Evolutionary conservation across 2,113 vertebrate species (phyloP).

Genomic region (Progne subis): DNA sequence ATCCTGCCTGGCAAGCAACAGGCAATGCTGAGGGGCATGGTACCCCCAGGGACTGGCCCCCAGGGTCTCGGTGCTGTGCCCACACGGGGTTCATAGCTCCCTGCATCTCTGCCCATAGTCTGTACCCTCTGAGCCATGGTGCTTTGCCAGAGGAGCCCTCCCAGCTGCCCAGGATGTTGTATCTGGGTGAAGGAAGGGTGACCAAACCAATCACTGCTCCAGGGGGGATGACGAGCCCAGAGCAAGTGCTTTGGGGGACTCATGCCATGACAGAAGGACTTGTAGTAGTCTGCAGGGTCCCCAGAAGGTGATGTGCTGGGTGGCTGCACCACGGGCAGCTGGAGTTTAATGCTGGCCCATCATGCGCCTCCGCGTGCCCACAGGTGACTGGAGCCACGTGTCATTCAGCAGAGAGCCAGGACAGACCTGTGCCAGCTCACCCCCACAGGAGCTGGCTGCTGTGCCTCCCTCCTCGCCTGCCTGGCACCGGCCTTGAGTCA

Average conservation of each 20-base stretch:
- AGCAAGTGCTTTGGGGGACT: accelerated
- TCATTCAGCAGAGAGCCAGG: background rate
- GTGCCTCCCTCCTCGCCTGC: background rate
- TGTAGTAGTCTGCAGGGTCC: background rate
- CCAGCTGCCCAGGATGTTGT: accelerated
- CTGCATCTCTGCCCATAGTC: background rate
- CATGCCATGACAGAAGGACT: accelerated
- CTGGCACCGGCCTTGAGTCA: background rate
- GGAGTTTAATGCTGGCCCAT: background rate
- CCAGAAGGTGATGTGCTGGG: accelerated
- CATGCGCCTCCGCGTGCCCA: accelerated
- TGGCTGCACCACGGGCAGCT: accelerated
- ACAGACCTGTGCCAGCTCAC: background rate
- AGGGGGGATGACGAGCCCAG: background rate
- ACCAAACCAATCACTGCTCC: accelerated
- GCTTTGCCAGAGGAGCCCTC: background rate
- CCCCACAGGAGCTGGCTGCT: background rate
- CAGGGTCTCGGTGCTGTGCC: background rate
- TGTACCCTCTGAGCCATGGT: accelerated
- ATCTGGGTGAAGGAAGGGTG: background rate
- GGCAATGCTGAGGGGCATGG: background rate
- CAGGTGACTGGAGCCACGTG: background rate
- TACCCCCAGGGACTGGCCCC: no score
- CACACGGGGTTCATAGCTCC: accelerated
- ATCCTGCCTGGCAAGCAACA: background rate